Conservation (phyloP, 2,888 invertebrate genomes). For the Eilema caniola region DNA sequence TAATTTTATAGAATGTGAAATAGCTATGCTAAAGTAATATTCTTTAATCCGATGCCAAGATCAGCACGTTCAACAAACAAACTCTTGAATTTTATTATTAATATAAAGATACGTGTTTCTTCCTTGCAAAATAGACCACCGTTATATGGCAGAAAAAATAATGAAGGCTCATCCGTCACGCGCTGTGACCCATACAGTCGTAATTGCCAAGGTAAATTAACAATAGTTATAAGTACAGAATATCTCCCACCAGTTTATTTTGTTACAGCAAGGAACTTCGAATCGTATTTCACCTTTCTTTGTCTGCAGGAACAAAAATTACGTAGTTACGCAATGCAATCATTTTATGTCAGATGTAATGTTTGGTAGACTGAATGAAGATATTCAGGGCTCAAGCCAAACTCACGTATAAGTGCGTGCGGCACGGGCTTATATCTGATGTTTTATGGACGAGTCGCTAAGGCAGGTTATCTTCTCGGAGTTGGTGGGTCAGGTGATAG, state of each 20-base stretch:
- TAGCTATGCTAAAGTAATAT: too few relatives aligned
- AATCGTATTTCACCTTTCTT: neutral
- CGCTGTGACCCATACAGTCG: neutral
- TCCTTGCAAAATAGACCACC: neutral
- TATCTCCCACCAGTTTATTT: neutral
- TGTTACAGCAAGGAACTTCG: neutral
- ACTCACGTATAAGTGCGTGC: too few relatives aligned
- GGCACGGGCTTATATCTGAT: too few relatives aligned
- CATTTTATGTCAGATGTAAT: too few relatives aligned
- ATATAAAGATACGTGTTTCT: neutral
- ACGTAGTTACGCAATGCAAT: neutral
- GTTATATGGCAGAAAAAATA: slow-evolving; percentile 1
- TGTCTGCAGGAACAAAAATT: neutral
- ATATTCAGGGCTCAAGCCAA: too few relatives aligned
- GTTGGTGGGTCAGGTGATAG: too few relatives aligned
- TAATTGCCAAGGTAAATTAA: slow-evolving; percentile 2
- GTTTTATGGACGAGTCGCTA: too few relatives aligned
- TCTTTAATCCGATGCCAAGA: too few relatives aligned
- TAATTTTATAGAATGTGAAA: too few relatives aligned
- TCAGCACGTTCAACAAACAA: neutral
- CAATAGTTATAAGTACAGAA: neutral
- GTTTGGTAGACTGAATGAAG: too few relatives aligned
- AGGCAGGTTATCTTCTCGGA: too few relatives aligned
- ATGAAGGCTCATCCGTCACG: neutral
- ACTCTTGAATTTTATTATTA: neutral